Evolutionary conservation across 2,888 invertebrate genomes (phyloP).

Genomic region (Eremobia ochroleuca): DNA sequence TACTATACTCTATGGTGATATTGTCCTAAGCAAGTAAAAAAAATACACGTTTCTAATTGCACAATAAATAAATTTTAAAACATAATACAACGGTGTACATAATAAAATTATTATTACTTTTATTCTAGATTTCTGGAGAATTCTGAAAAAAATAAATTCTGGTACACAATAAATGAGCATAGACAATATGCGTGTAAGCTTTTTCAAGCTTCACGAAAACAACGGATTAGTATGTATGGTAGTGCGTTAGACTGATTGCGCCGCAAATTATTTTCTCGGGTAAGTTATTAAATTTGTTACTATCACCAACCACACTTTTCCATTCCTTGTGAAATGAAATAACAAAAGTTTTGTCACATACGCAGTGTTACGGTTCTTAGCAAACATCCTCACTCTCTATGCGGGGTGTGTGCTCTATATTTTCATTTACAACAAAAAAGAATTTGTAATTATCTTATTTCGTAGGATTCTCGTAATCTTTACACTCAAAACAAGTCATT

Average conservation of each 20-base stretch:
- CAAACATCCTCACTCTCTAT: constrained; percentile 61
- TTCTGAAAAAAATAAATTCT: background rate
- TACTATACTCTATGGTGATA: no score
- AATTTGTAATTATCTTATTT: constrained; percentile 48
- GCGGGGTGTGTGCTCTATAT: constrained; percentile 78
- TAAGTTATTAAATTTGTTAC: constrained; percentile 76
- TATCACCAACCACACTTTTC: constrained; percentile 18
- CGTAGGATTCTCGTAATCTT: constrained; percentile 27
- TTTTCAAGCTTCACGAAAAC: constrained; percentile 91
- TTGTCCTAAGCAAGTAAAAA: constrained; percentile 6
- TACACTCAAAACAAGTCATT: constrained; percentile 22
- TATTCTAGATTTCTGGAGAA: background rate
- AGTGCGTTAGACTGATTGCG: constrained; percentile 92
- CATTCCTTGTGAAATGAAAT: constrained; percentile 23
- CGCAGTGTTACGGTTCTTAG: constrained; percentile 45
- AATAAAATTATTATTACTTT: background rate
- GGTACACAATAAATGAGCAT: constrained; percentile 64
- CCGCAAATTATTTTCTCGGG: constrained; percentile 90
- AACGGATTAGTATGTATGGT: constrained; percentile 91
- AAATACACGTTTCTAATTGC: background rate
- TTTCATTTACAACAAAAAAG: constrained; percentile 65
- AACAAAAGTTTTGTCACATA: constrained; percentile 33
- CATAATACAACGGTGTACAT: background rate
- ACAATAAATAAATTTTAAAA: background rate
- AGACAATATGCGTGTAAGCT: constrained; percentile 84